Conservation (phyloP, 2,797 vertebrate genomes). For the Hybognathus amarus region DNA sequence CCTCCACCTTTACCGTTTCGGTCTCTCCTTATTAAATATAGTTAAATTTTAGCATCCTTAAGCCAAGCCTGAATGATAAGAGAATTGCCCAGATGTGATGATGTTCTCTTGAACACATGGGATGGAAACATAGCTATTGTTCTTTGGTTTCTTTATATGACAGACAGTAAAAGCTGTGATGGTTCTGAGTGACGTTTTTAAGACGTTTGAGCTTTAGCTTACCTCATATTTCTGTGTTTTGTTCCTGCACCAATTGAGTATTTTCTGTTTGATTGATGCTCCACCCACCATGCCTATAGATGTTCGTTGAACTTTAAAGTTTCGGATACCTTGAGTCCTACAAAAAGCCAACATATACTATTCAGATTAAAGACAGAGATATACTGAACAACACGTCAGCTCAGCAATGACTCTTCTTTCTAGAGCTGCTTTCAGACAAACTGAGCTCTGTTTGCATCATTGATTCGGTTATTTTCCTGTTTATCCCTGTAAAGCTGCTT, state of each 20-base stretch:
- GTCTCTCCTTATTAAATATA: no score
- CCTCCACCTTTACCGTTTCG: no score
- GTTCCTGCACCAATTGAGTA: conserved; percentile 93
- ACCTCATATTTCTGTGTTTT: conserved; percentile 94
- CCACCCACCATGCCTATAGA: conserved; percentile 82
- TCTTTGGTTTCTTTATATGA: neutral
- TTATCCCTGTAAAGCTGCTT: no score
- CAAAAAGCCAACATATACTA: conserved; percentile 49
- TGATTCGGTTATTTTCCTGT: no score
- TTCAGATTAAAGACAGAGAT: conserved; percentile 10
- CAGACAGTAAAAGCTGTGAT: neutral
- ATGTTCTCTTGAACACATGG: neutral
- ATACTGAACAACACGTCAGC: no score
- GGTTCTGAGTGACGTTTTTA: neutral
- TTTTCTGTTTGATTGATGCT: conserved; percentile 94
- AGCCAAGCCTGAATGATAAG: no score
- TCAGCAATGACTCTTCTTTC: no score
- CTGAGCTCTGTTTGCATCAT: no score
- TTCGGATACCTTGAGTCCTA: conserved; percentile 72
- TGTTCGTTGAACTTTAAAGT: conserved; percentile 85
- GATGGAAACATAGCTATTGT: neutral
- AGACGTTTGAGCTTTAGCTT: conserved; percentile 23
- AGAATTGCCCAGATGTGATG: no score
- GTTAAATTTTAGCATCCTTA: no score
- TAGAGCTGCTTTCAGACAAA: no score